Evolutionary conservation across 2,113 vertebrate genomes (phyloP), one percentile per base, ranked within the genome.

Genomic region (Patagioenas fasciata): DNA sequence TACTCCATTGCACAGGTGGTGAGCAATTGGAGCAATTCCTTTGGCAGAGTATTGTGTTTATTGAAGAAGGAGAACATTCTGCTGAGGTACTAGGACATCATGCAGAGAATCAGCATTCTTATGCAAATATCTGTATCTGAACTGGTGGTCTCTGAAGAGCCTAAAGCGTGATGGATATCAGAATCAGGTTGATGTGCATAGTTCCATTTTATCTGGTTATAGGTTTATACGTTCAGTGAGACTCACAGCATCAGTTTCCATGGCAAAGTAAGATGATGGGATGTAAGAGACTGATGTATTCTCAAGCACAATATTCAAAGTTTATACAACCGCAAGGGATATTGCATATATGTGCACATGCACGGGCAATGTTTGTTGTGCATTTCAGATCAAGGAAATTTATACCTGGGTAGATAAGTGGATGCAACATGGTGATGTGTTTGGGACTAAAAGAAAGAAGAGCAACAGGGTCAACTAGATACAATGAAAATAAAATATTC

Each of bases 21-120:
- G 51, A 83, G 75, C 15, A 83, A 89, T 47, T 13, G 13, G 60
- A 83, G 20, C 26, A 71, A 54, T 70, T 73, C 26, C n/a, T 95
- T 58, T 71, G 19, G 31, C 28, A 73, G 38, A 83, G 28, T 54
- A 66, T 58, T 54, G 12, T 32, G 9, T 88, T 93, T 84, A 58
- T 78, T 80, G 88, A 92, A 86, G 73, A 7, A 58, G 61, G 10
- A 64, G n/a, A 85, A 65, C 24, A 34, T 88, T 92, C 82, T 80
- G 20, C 47, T 51, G 29, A 85, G 31, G 11, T 28, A 74, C 21
- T 51, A 44, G 75, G 60, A 71, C 51, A 44, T 38, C 79, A 40
- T 29, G 38, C 48, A 73, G 85, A 80, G 50, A 51, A 75, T 78
- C 21, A 38, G 5, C 54, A 66, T 72, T 91, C 67, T 80, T 67